Evolutionary conservation across 2,888 invertebrate species (phyloP).

Genomic region (Tanaodytes sp.): DNA sequence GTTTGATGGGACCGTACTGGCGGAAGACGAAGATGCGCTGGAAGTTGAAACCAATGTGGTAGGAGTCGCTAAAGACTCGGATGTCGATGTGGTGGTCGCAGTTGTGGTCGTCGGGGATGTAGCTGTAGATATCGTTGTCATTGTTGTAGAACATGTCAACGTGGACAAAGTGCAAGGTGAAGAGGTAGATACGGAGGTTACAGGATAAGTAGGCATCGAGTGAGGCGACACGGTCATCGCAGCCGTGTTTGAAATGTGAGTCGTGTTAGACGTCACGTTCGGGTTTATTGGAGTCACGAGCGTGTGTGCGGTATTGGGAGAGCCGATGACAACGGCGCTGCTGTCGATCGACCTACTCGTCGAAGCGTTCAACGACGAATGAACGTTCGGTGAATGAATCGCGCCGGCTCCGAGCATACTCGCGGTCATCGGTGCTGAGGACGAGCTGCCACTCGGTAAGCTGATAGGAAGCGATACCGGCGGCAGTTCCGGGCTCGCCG

Average conservation of each 20-base stretch:
- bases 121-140: constrained; percentile 51
- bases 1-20: neutral
- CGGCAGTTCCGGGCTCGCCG: constrained; percentile 68
- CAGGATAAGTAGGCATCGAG: constrained; percentile 53
- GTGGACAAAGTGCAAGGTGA: constrained; percentile 25
- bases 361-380: constrained; percentile 58
- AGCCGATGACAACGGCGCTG: constrained; percentile 42
- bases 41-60: constrained; percentile 52
- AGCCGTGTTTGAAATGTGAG: constrained; percentile 4
- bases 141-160: neutral
- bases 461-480: constrained; percentile 67
- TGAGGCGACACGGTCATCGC: constrained; percentile 59
- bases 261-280: constrained; percentile 32
- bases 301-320: neutral
- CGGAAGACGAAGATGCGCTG: constrained; percentile 32
- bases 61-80: constrained; percentile 27
- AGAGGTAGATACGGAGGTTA: constrained; percentile 50
- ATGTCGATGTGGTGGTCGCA: neutral
- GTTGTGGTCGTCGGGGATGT: constrained; percentile 43
- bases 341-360: constrained; percentile 59
- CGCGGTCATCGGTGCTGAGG: constrained; percentile 23
- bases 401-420: constrained; percentile 47
- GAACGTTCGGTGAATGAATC: constrained; percentile 46
- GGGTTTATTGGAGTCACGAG: neutral
- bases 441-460: constrained; percentile 54